A percentile compares a stretch with the other conserved stretches of the same genome.
These are phyloP conservation scores for Drosophila obscura DNA, from an alignment of 1,140 invertebrate genomes.

Conservation along the genomic window DNA sequence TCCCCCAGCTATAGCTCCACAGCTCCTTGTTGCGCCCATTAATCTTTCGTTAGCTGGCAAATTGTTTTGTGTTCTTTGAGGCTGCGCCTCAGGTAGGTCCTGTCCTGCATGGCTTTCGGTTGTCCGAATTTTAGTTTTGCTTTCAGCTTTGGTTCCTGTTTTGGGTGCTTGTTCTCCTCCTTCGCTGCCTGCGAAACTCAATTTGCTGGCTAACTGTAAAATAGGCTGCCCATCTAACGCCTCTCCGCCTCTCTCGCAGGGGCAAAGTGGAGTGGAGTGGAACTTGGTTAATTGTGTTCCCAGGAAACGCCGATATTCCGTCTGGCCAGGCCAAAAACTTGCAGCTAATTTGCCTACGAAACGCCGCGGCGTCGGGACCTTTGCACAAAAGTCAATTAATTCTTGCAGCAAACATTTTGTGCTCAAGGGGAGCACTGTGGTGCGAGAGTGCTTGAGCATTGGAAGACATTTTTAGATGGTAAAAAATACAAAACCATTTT, in stretches of 20 bases:
- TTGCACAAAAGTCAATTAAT: constrained; percentile 73
- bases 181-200: constrained; percentile 44
- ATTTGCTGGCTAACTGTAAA: constrained; percentile 73
- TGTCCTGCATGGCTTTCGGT: neutral
- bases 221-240: constrained; percentile 55
- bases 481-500: neutral
- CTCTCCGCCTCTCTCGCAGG: constrained; percentile 44
- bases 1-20: neutral
- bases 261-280: constrained; percentile 5
- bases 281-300: constrained; percentile 68
- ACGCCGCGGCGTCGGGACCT: constrained; percentile 35
- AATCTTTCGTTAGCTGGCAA: constrained; percentile 64
- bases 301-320: constrained; percentile 53
- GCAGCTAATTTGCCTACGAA: constrained; percentile 78
- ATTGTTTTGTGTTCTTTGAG: constrained; percentile 56
- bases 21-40: constrained; percentile 55
- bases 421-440: constrained; percentile 31
- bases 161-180: neutral
- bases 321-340: constrained; percentile 6
- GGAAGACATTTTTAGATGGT: neutral
- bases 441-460: neutral
- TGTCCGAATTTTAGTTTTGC: neutral
- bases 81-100: constrained; percentile 46
- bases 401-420: constrained; percentile 25
- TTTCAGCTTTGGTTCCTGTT: neutral